Evolutionary conservation across 1,140 invertebrate genomes (phyloP).

Genomic region (Drosophila kikkawai): DNA sequence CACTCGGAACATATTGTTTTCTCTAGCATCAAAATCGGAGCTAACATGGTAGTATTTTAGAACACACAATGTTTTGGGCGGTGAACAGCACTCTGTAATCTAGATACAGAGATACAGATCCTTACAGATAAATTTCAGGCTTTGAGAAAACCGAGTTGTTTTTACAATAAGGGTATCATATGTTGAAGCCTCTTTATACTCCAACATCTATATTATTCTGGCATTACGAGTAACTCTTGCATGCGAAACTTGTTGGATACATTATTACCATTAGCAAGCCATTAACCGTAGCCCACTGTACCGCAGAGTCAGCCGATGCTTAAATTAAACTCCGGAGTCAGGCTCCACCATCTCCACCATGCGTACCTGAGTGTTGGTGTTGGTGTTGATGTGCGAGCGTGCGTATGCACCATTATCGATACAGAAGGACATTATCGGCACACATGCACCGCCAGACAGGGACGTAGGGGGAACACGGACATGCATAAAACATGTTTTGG

Average conservation of each 20-base stretch:
- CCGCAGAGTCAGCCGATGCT: slow-evolving; percentile 48
- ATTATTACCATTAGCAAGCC: not conserved
- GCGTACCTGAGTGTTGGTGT: slow-evolving; percentile 16
- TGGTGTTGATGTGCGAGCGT: slow-evolving; percentile 59
- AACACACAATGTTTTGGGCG: too few relatives aligned
- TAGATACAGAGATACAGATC: too few relatives aligned
- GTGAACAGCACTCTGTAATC: too few relatives aligned
- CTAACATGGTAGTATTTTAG: too few relatives aligned
- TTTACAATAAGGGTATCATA: too few relatives aligned
- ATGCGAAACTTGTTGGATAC: not conserved
- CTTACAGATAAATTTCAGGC: too few relatives aligned
- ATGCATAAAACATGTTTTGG: slow-evolving; percentile 81
- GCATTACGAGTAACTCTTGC: not conserved
- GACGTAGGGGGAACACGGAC: slow-evolving; percentile 16
- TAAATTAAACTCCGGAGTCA: slow-evolving; percentile 63
- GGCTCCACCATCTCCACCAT: slow-evolving; percentile 20
- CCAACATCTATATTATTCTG: not conserved
- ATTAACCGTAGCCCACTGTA: slow-evolving; percentile 40
- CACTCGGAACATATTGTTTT: too few relatives aligned
- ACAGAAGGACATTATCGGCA: slow-evolving; percentile 69
- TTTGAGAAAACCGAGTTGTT: too few relatives aligned
- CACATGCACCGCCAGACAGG: slow-evolving; percentile 22
- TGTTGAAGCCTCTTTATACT: too few relatives aligned
- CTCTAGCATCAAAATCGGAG: too few relatives aligned
- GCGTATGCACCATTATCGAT: slow-evolving; percentile 75